These are phyloP conservation scores for Mercenaria mercenaria DNA, from an alignment of 1,140 invertebrate genomes.

Conservation along the genomic window DNA sequence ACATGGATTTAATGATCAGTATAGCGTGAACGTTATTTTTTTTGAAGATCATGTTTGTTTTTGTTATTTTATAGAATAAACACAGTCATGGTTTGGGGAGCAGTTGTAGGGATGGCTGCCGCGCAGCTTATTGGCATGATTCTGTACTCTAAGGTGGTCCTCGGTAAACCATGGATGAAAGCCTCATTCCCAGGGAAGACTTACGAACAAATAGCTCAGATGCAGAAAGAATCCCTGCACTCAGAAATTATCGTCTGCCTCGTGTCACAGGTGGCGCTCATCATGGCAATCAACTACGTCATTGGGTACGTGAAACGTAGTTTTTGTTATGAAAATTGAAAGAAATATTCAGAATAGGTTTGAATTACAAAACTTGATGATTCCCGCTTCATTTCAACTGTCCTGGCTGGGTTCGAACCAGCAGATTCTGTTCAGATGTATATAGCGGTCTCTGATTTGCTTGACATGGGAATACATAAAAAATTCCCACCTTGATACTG, in stretches of 20 bases:
- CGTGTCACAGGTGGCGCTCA: slow-evolving; percentile 57
- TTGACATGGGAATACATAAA: too few relatives aligned
- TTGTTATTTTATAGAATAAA: not conserved
- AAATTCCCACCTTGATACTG: too few relatives aligned
- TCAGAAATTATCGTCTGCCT: slow-evolving; percentile 43
- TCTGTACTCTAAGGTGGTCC: slow-evolving; percentile 41
- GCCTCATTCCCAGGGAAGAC: slow-evolving; percentile 57
- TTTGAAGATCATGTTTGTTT: too few relatives aligned
- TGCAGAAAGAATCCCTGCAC: slow-evolving; percentile 46
- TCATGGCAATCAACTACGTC: slow-evolving; percentile 57
- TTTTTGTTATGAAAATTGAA: not conserved
- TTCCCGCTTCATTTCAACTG: too few relatives aligned
- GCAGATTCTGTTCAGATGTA: too few relatives aligned
- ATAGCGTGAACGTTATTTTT: too few relatives aligned
- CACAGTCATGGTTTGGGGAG: slow-evolving; percentile 62
- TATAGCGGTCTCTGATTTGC: too few relatives aligned
- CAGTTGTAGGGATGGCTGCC: slow-evolving; percentile 45
- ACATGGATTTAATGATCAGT: too few relatives aligned
- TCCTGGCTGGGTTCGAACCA: too few relatives aligned
- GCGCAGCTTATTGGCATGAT: slow-evolving; percentile 57
- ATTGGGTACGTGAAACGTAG: slow-evolving; percentile 60
- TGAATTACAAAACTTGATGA: not conserved
- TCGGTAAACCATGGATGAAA: slow-evolving; percentile 53
- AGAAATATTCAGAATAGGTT: not conserved
- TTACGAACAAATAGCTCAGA: slow-evolving; percentile 17